phyloP scores from a whole-genome alignment of 2,113 vertebrate species.

The Gobio gobio region DNA sequence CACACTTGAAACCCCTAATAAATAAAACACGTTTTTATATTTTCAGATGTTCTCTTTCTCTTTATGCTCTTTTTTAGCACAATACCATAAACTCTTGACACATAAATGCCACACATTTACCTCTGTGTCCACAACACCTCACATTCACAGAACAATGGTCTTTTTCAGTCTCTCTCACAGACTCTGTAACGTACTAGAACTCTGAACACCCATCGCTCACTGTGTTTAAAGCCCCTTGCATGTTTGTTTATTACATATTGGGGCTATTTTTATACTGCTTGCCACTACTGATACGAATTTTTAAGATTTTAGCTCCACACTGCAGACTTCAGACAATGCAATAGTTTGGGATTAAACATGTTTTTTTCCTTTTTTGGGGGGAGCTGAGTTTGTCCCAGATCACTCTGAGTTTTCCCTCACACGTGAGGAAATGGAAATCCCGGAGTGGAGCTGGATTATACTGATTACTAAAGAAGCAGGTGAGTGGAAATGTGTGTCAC shows the following conservation, averaged over 20 bases:
- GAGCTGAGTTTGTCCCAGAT: background rate
- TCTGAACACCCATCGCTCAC: background rate
- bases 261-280: background rate
- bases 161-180: background rate
- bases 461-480: background rate
- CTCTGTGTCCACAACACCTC: background rate
- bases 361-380: background rate
- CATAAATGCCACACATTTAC: background rate
- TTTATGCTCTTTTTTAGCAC: background rate
- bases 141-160: background rate
- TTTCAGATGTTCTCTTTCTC: background rate
- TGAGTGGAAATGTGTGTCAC: background rate
- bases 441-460: background rate
- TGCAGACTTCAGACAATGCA: background rate
- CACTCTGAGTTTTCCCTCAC: background rate
- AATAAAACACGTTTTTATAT: background rate
- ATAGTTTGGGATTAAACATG: background rate
- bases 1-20: background rate
- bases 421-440: background rate
- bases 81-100: background rate
- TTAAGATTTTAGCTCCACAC: background rate
- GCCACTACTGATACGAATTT: background rate
- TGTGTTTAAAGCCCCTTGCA: background rate
- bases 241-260: background rate
- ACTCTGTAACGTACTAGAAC: background rate